These are phyloP conservation scores for Gnathonemus echidnorhynchus DNA, from an alignment of 2,113 vertebrate species.

Conservation along the genomic window DNA sequence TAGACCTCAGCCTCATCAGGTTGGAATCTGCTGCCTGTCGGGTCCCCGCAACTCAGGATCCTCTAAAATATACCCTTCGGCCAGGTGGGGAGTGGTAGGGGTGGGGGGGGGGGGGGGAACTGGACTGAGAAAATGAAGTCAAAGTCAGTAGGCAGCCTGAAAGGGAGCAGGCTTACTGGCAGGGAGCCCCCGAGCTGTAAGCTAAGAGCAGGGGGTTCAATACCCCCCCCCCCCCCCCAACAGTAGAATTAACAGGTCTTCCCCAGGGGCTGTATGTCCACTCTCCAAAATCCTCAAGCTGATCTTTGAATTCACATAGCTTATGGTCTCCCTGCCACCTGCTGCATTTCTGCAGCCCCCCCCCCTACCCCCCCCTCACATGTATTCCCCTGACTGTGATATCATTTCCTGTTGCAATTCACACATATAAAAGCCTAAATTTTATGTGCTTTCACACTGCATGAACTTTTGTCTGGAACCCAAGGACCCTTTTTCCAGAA, in stretches of 20 bases:
- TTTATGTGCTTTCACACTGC: neutral
- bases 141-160: neutral
- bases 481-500: neutral
- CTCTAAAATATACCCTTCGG: neutral
- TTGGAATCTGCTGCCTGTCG: neutral
- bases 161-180: neutral
- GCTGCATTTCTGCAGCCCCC: neutral
- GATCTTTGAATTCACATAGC: neutral
- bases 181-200: neutral
- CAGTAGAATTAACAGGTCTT: neutral
- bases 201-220: neutral
- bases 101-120: neutral
- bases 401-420: neutral
- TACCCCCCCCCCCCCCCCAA: neutral
- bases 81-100: too few species aligned
- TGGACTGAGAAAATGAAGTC: neutral
- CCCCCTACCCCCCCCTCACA: neutral
- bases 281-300: neutral
- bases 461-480: neutral
- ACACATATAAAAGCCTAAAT: neutral
- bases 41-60: neutral
- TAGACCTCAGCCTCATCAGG: neutral
- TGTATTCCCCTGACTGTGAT: neutral
- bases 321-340: neutral
- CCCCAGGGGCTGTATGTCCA: neutral